Evolutionary conservation across 2,113 vertebrate genomes (phyloP).

Genomic region (Hippotragus niger): DNA sequence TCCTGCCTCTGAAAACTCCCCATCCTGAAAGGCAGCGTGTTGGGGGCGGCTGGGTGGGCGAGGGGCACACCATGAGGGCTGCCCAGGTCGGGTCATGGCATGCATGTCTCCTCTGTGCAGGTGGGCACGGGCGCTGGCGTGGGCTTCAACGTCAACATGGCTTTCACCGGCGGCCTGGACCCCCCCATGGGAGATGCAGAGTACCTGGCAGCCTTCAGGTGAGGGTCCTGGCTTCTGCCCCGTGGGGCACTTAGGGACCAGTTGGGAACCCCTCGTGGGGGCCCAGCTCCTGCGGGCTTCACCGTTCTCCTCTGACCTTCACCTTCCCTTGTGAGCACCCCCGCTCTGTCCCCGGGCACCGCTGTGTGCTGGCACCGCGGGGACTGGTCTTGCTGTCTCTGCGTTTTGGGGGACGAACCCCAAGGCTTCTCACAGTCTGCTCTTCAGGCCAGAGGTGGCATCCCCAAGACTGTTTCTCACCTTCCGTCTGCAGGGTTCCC

Average conservation of each 20-base stretch:
- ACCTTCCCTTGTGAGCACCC: rapidly evolving
- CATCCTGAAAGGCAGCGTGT: rapidly evolving
- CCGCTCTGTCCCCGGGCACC: rapidly evolving
- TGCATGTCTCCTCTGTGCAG: conserved; percentile 68
- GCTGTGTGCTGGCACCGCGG: rapidly evolving
- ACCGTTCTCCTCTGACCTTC: not conserved
- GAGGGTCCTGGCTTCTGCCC: conserved; percentile 20
- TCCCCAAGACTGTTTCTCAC: rapidly evolving
- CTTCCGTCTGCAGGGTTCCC: not conserved
- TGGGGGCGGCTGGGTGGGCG: rapidly evolving
- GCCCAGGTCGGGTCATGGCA: rapidly evolving
- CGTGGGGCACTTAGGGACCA: rapidly evolving
- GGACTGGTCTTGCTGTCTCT: rapidly evolving
- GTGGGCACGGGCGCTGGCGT: conserved; percentile 91
- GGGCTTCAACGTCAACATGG: conserved; percentile 98
- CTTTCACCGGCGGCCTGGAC: conserved; percentile 95
- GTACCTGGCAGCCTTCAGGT: conserved; percentile 97
- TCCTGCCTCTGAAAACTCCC: rapidly evolving
- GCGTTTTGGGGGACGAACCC: not conserved
- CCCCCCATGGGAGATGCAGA: conserved; percentile 96
- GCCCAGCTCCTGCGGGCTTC: not conserved
- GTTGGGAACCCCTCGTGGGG: rapidly evolving
- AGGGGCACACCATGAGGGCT: not conserved
- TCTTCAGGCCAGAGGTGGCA: not conserved
- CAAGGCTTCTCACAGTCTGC: not conserved